phyloP scores from a whole-genome alignment of 2,797 vertebrate genomes.

The Lutjanus campechanus region DNA sequence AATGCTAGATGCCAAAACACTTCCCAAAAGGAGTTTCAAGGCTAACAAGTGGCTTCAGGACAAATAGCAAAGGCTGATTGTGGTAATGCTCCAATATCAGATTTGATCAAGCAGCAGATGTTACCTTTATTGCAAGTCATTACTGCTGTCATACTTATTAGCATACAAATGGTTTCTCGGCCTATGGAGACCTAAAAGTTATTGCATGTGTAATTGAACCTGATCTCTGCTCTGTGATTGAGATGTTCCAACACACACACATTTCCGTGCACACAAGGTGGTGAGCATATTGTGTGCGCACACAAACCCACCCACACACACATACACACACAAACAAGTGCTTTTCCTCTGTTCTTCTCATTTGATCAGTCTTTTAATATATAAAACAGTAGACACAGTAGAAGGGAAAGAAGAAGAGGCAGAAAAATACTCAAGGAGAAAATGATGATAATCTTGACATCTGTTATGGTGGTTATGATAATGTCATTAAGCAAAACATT shows the following conservation, averaged over 20 bases:
- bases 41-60: slow-evolving; percentile 73
- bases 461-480: neutral
- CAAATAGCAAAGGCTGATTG: slow-evolving; percentile 72
- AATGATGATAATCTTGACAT: neutral
- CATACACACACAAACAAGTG: neutral
- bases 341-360: neutral
- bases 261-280: neutral
- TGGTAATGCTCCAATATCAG: slow-evolving; percentile 78
- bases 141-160: slow-evolving; percentile 84
- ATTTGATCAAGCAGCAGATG: slow-evolving; percentile 84
- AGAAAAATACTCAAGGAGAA: slow-evolving; percentile 2
- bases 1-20: slow-evolving; percentile 56
- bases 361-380: neutral
- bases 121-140: slow-evolving; percentile 84
- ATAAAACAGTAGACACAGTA: neutral
- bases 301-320: neutral
- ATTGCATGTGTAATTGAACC: slow-evolving; percentile 81
- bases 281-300: neutral
- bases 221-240: slow-evolving; percentile 79
- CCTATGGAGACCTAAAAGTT: slow-evolving; percentile 76
- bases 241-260: slow-evolving; percentile 62
- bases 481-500: neutral
- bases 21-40: slow-evolving; percentile 62
- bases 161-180: slow-evolving; percentile 86
- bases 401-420: neutral